These are phyloP conservation scores for Parus major DNA, from an alignment of 2,113 vertebrate species.

Conservation along the genomic window DNA sequence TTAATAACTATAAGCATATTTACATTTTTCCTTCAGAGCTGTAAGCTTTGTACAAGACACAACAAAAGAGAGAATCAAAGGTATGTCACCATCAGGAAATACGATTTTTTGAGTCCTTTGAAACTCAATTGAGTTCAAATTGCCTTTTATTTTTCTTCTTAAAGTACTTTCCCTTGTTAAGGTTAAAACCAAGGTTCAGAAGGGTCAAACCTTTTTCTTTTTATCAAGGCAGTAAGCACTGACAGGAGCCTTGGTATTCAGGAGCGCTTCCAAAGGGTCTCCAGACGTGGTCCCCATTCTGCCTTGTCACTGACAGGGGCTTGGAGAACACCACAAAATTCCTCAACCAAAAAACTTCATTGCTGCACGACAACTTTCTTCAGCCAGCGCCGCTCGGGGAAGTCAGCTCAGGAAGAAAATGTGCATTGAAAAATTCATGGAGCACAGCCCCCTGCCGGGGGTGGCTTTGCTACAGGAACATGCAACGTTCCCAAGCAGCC, in stretches of 20 bases:
- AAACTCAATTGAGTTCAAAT: not conserved
- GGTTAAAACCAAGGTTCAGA: not conserved
- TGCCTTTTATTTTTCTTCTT: not conserved
- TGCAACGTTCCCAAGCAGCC: not conserved
- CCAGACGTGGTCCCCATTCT: not conserved
- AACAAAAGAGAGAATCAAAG: not conserved
- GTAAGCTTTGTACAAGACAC: not conserved
- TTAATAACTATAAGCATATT: not conserved
- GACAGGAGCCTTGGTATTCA: not conserved
- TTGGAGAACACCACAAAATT: not conserved
- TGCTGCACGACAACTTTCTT: not conserved
- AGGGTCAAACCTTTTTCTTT: not conserved
- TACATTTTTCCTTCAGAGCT: not conserved
- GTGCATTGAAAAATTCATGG: not conserved
- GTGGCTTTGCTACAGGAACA: rapidly evolving
- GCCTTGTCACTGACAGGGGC: not conserved
- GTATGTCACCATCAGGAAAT: not conserved
- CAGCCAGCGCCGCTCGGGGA: not conserved
- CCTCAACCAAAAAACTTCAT: not conserved
- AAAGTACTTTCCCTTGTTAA: not conserved
- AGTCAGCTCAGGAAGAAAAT: not conserved
- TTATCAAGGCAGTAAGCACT: not conserved
- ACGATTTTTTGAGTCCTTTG: not conserved
- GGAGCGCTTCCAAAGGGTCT: not conserved
- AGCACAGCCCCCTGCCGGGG: not conserved